Base-by-base conservation (phyloP, 1,140 invertebrate species). In the Steinernema feltiae region DNA sequence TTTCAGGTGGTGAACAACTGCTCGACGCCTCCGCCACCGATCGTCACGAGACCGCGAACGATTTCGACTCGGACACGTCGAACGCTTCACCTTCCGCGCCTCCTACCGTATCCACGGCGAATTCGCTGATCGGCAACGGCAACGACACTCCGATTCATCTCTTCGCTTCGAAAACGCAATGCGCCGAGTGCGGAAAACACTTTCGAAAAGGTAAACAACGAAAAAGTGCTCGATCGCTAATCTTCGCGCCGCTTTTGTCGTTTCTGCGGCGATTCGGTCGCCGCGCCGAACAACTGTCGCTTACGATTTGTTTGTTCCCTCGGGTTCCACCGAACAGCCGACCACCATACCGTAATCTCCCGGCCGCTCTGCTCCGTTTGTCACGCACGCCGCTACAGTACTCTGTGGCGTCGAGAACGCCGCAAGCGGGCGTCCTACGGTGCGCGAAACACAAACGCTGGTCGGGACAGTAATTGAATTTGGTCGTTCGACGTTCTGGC, bases 131-230 rank as follows among this genome's bases (percentile, higher is more conserved):
- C 53, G 53, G 53, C 12, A 63, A 63, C 53, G 53, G 53, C 24
- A 27, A 21, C 53, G 12, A 17, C 15, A 46, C 41, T 7, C 53
- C 53, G 15, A 63, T 27, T 27, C 53, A 63, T 27, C 24, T 63
- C 15, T 7, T 3, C 15, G 15, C 24, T 15, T 27, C 3, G 53
- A 15, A 27, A 27, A 85, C 83, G 29, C 63, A 81, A 32, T 85
- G 84, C 69, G 77, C 78, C 35, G 81, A 84, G 31, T 85, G 84
- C 73, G 84, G 84, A 21, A 85, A 86, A 70, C 82, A 83, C 53
- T 63, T 63, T 21, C 53, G 53, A 63, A 63, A 63, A 63, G 53
- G 53, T 63, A 63, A 63, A 63, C 53, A 63, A 63, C 53, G 53
- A 7, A 41, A 41, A 41, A 7, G 15, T 21, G 53, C 2, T 21